phyloP scores from a whole-genome alignment of 2,113 vertebrate genomes.

The Porphyrio hochstetteri region DNA sequence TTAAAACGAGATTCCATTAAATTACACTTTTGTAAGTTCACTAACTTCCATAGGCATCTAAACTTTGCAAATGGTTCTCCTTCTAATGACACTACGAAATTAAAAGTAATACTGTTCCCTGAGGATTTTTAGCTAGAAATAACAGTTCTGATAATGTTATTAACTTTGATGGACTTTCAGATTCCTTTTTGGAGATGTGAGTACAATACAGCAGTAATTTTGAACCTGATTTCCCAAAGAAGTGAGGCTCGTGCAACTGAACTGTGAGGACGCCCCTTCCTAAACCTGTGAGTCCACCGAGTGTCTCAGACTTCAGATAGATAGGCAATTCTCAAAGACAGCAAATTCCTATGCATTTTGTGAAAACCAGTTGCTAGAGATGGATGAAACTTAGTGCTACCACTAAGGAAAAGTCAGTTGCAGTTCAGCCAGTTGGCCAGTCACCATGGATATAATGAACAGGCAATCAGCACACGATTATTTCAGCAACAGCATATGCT shows the following conservation, averaged over 20 bases:
- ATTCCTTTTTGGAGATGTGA: not conserved
- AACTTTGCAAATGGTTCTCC: not conserved
- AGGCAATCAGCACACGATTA: slow-evolving; percentile 12
- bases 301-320: not conserved
- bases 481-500: slow-evolving; percentile 50
- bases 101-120: not conserved
- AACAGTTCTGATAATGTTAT: not conserved
- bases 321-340: not conserved
- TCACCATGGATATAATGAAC: slow-evolving; percentile 18
- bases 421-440: slow-evolving; percentile 43
- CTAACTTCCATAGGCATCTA: not conserved
- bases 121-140: not conserved
- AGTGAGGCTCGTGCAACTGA: not conserved
- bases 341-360: not conserved
- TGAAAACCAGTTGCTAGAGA: not conserved
- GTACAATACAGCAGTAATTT: not conserved
- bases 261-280: not conserved
- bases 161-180: not conserved
- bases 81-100: not conserved
- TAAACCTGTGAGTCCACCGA: not conserved
- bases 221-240: not conserved
- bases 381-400: not conserved
- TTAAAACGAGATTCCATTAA: not conserved
- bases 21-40: not conserved
- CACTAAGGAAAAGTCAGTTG: slow-evolving; percentile 29